Evolutionary conservation across 2,113 vertebrate species (phyloP).

Genomic region (Pardalotus punctatus): DNA sequence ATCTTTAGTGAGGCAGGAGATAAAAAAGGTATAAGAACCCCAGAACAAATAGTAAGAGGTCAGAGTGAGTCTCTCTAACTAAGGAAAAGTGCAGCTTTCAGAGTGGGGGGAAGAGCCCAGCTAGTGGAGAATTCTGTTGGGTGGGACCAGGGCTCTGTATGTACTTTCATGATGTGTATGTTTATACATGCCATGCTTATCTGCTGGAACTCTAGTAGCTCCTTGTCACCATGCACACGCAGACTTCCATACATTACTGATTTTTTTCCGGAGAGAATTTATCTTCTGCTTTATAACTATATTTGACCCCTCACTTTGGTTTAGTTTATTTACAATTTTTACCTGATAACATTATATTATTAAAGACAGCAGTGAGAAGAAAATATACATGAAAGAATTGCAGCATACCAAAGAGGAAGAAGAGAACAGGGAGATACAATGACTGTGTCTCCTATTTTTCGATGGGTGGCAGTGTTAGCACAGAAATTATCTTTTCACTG

Average conservation of each 20-base stretch:
- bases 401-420: not conserved
- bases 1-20: not conserved
- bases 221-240: not conserved
- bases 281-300: not conserved
- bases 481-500: not conserved
- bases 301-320: not conserved
- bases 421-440: not conserved
- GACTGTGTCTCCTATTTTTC: not conserved
- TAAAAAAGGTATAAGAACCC: not conserved
- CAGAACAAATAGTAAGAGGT: not conserved
- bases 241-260: not conserved
- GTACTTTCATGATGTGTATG: not conserved
- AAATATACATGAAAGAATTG: not conserved
- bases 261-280: not conserved
- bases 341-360: not conserved
- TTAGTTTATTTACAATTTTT: not conserved
- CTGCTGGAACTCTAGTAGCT: not conserved
- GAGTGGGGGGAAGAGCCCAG: not conserved
- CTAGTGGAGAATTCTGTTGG: not conserved
- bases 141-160: not conserved
- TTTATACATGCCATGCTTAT: not conserved
- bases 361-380: not conserved
- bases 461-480: constrained; percentile 25
- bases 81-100: not conserved
- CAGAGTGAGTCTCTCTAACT: not conserved